Percentiles rank a stretch among this genome's conserved stretches.
Evolutionary conservation across 2,888 invertebrate genomes (phyloP).

Genomic region (Ditylenchus weischeri): DNA sequence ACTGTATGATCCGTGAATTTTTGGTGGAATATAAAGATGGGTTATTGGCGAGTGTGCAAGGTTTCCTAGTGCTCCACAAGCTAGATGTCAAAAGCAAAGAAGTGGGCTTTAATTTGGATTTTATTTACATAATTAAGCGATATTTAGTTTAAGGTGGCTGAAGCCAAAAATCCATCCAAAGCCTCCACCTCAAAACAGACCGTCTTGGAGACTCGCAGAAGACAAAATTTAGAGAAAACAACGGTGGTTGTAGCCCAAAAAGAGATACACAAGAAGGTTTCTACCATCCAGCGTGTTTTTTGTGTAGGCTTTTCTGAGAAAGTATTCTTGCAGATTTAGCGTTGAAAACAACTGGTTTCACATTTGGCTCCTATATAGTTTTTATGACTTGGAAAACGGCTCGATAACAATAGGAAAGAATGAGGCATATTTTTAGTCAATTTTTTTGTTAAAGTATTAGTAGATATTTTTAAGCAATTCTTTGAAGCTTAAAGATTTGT

Average conservation of each 20-base stretch:
- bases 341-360: no score
- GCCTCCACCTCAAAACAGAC: constrained; percentile 16
- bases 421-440: no score
- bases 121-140: neutral
- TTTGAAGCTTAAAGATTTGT: no score
- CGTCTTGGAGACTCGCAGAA: constrained; percentile 25
- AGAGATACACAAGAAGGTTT: constrained; percentile 20
- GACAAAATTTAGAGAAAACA: constrained; percentile 24
- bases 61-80: constrained; percentile 36
- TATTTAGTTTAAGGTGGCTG: constrained; percentile 12
- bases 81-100: constrained; percentile 21
- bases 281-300: constrained; percentile 27
- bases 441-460: no score
- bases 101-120: constrained; percentile 11
- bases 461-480: no score
- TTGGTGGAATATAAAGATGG: constrained; percentile 30
- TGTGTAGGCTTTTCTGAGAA: constrained; percentile 15
- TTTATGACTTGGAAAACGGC: no score
- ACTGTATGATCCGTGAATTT: constrained; percentile 26
- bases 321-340: no score
- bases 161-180: constrained; percentile 9
- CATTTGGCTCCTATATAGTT: no score
- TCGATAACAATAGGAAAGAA: no score
- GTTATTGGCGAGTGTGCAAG: constrained; percentile 31
- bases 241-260: constrained; percentile 13